A percentile compares a stretch with the other conserved stretches of the same genome.
Conservation (phyloP, 1,140 invertebrate genomes). For the Diabrotica virgifera region DNA sequence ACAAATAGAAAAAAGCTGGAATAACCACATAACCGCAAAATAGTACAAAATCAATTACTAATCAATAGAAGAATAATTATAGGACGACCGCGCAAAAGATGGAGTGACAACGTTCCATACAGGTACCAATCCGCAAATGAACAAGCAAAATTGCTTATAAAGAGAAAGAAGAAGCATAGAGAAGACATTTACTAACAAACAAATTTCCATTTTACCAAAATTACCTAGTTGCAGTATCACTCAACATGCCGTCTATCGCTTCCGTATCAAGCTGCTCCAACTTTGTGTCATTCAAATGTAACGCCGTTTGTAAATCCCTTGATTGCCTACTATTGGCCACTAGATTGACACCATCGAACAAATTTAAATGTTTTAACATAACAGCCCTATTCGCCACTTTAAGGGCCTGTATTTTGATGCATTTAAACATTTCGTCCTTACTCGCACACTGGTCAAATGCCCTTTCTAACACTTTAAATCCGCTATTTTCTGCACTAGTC, state of each 20-base stretch:
- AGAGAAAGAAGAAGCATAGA: too few relatives aligned
- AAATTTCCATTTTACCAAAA: too few relatives aligned
- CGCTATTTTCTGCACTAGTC: background rate
- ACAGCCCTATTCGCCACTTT: slow-evolving; percentile 62
- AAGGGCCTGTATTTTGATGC: slow-evolving; percentile 64
- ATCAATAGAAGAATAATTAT: too few relatives aligned
- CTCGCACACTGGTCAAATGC: slow-evolving; percentile 55
- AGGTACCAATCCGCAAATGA: too few relatives aligned
- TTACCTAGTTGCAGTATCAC: slow-evolving; percentile 53
- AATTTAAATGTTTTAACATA: slow-evolving; percentile 57
- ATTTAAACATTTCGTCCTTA: slow-evolving; percentile 61
- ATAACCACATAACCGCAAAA: too few relatives aligned
- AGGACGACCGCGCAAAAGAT: too few relatives aligned
- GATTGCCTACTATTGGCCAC: slow-evolving; percentile 39
- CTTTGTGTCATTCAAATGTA: background rate
- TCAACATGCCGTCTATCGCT: slow-evolving; percentile 55
- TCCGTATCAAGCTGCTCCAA: slow-evolving; percentile 51
- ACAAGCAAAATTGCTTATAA: too few relatives aligned
- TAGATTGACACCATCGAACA: slow-evolving; percentile 60
- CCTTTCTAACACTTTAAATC: slow-evolving; percentile 12
- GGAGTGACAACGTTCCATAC: too few relatives aligned
- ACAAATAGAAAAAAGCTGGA: too few relatives aligned
- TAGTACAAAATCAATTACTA: too few relatives aligned
- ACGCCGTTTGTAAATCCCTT: slow-evolving; percentile 12
- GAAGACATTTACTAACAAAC: too few relatives aligned